Conservation (phyloP, 2,888 invertebrate species). For the Trissoscelio sp. region DNA sequence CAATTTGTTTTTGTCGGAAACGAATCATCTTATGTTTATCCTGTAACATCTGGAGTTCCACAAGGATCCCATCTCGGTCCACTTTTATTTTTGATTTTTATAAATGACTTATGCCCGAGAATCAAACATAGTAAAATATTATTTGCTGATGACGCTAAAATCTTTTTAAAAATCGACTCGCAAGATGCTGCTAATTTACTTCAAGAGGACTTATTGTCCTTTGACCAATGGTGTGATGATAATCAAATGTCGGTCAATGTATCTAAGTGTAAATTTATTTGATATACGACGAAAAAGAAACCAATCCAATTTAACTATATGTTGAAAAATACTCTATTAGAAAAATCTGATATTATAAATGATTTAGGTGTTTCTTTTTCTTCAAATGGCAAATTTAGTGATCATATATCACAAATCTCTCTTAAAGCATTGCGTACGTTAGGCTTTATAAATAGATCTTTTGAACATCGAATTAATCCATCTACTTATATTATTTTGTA, state of each 20-base stretch:
- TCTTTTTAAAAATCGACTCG: too few species aligned
- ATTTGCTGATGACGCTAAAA: constrained; percentile 44
- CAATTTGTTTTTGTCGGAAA: constrained; percentile 24
- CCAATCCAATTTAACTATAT: too few species aligned
- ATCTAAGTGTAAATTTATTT: too few species aligned
- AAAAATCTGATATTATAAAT: not conserved
- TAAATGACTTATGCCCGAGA: constrained; percentile 9
- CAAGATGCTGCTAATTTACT: too few species aligned
- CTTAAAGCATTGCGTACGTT: not conserved
- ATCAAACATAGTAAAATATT: constrained; percentile 8
- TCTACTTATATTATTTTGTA: constrained; percentile 9
- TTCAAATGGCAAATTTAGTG: not conserved
- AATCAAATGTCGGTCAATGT: too few species aligned
- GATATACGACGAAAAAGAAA: not conserved
- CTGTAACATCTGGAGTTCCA: constrained; percentile 38
- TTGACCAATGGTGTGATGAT: too few species aligned
- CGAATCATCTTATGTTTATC: not conserved
- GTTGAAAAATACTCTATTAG: too few species aligned
- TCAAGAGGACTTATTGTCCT: too few species aligned
- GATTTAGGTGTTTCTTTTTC: constrained; percentile 26
- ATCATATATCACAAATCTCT: not conserved
- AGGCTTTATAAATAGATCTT: constrained; percentile 20
- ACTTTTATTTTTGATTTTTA: constrained; percentile 32
- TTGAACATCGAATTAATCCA: not conserved
- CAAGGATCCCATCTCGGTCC: constrained; percentile 58